Percentiles rank a stretch among this genome's conserved stretches.
phyloP scores from a whole-genome alignment of 35 echinoderm and acorn worm species.

The Stichopus chloronotus region DNA sequence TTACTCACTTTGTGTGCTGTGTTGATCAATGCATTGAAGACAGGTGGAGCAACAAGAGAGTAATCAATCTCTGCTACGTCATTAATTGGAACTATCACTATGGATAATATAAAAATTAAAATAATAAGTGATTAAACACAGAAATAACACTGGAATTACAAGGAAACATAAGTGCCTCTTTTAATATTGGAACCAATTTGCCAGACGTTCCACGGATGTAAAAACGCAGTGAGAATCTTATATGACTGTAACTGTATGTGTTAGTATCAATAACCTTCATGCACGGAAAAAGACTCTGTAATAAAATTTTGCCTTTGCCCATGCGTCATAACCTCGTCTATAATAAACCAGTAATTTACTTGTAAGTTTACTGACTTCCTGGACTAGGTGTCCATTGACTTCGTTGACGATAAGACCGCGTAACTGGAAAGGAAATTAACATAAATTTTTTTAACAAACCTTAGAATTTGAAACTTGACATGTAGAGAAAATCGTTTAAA shows the following conservation, averaged over 20 bases:
- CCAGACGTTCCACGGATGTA: no score
- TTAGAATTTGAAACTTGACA: no score
- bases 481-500: no score
- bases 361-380: constrained; percentile 29
- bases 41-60: constrained; percentile 24
- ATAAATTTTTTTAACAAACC: no score
- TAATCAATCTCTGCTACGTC: constrained; percentile 51
- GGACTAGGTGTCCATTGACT: constrained; percentile 1
- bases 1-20: constrained; percentile 35
- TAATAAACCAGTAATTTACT: neutral
- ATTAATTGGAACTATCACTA: neutral
- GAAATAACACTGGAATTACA: neutral
- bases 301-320: no score
- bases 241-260: no score
- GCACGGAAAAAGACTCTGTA: no score
- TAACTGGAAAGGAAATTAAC: neutral
- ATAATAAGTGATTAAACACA: neutral
- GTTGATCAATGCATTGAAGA: constrained; percentile 18
- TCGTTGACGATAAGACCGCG: neutral
- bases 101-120: neutral
- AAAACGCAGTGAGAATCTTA: no score
- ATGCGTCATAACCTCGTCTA: no score
- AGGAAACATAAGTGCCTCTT: no score
- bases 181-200: no score
- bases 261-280: no score